Conservation (phyloP, 2,113 vertebrate genomes). For the Riparia riparia region DNA sequence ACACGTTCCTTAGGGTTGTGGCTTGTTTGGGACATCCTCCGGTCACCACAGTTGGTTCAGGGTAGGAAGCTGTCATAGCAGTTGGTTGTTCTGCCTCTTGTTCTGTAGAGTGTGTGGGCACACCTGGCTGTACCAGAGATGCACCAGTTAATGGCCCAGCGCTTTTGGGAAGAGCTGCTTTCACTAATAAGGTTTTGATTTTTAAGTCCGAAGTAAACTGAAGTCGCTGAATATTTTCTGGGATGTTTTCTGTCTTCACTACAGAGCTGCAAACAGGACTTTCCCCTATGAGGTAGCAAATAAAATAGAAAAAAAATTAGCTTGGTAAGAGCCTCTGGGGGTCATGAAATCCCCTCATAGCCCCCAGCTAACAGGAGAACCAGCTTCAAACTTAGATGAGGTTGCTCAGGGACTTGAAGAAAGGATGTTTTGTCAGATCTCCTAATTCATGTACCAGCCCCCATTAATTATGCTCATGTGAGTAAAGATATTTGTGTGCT, state of each 20-base stretch:
- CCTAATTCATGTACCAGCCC: not conserved
- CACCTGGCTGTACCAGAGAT: not conserved
- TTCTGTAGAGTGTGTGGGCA: not conserved
- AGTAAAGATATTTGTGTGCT: not conserved
- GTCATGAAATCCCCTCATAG: not conserved
- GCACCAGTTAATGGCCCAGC: not conserved
- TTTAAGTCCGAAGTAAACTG: not conserved
- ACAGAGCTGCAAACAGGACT: not conserved
- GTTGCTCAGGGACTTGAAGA: not conserved
- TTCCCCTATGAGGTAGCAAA: rapidly evolving
- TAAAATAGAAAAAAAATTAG: not conserved
- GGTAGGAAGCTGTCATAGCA: not conserved
- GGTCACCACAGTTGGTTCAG: rapidly evolving
- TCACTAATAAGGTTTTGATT: not conserved
- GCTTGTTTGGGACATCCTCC: not conserved
- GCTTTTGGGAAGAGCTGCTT: not conserved
- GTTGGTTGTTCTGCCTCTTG: not conserved
- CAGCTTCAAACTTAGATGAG: not conserved
- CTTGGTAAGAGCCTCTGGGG: not conserved
- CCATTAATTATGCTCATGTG: not conserved
- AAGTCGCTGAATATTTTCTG: not conserved
- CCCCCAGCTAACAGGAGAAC: not conserved
- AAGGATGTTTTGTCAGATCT: not conserved
- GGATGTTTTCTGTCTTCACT: not conserved
- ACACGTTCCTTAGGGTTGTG: not conserved